phyloP scores from a whole-genome alignment of 1,140 invertebrate species.

The Diabrotica virgifera region DNA sequence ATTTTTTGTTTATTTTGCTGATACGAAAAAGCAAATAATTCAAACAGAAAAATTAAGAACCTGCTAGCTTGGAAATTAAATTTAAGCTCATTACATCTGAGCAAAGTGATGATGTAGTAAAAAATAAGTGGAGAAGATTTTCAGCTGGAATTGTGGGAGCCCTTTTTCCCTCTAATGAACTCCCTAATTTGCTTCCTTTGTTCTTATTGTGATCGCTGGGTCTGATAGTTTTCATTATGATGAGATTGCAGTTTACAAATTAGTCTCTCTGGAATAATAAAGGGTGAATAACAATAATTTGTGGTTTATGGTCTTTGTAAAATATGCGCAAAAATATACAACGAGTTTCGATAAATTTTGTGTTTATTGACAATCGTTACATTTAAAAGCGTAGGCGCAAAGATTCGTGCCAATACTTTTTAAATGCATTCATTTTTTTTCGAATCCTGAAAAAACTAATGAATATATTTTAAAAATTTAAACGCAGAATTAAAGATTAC shows the following conservation, averaged over 20 bases:
- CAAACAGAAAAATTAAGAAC: slow-evolving; percentile 7
- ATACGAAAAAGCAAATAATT: background rate
- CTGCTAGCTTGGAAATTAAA: slow-evolving; percentile 1
- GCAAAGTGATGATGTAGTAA: slow-evolving; percentile 4
- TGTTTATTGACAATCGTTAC: no score
- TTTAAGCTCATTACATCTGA: slow-evolving; percentile 8
- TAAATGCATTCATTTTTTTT: no score
- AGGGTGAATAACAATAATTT: no score
- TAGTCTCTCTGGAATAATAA: background rate
- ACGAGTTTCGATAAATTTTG: no score
- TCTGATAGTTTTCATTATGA: slow-evolving; percentile 1
- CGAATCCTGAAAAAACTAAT: no score
- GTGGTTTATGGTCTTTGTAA: no score
- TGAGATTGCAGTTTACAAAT: slow-evolving; percentile 1
- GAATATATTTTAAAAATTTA: no score
- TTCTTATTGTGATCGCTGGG: slow-evolving; percentile 6
- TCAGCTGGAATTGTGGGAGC: background rate
- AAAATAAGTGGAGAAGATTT: slow-evolving; percentile 4
- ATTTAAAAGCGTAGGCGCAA: no score
- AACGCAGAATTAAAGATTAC: no score
- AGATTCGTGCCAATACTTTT: no score
- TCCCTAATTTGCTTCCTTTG: slow-evolving; percentile 12
- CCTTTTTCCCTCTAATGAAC: slow-evolving; percentile 8
- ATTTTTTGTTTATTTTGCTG: no score
- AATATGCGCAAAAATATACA: no score